Evolutionary conservation across 2,888 invertebrate species (phyloP).

Genomic region (Scaptomyza cyrtandrae): DNA sequence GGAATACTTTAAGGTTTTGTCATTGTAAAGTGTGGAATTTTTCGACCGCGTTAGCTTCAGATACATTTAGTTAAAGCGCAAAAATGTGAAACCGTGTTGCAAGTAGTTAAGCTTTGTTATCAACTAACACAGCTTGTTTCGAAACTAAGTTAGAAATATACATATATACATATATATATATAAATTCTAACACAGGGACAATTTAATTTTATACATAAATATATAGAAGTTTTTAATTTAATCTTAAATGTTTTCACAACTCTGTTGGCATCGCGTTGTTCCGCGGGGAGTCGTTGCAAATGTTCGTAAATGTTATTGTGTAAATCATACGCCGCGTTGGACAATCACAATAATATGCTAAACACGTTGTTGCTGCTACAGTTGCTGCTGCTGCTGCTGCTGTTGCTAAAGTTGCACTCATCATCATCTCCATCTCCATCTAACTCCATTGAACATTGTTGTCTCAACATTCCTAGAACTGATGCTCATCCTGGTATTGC

Average conservation of each 20-base stretch:
- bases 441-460: constrained; percentile 45
- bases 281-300: constrained; percentile 33
- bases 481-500: constrained; percentile 33
- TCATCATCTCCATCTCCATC: background rate
- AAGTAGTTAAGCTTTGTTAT: background rate
- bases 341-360: constrained; percentile 27
- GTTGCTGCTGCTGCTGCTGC: background rate
- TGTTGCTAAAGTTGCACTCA: constrained; percentile 1
- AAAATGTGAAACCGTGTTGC: background rate
- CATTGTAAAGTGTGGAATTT: background rate
- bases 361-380: background rate
- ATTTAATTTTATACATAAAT: background rate
- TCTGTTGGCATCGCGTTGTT: background rate
- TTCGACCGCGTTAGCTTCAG: background rate
- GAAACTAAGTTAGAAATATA: background rate
- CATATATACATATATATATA: background rate
- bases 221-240: background rate
- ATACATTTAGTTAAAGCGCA: background rate
- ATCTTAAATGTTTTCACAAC: background rate
- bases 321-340: constrained; percentile 73
- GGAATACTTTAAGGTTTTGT: background rate
- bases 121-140: background rate
- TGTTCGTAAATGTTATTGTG: constrained; percentile 57
- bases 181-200: background rate
- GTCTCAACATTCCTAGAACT: constrained; percentile 38